Base-by-base conservation (phyloP, 2,888 invertebrate species). In the Xylota segnis region DNA sequence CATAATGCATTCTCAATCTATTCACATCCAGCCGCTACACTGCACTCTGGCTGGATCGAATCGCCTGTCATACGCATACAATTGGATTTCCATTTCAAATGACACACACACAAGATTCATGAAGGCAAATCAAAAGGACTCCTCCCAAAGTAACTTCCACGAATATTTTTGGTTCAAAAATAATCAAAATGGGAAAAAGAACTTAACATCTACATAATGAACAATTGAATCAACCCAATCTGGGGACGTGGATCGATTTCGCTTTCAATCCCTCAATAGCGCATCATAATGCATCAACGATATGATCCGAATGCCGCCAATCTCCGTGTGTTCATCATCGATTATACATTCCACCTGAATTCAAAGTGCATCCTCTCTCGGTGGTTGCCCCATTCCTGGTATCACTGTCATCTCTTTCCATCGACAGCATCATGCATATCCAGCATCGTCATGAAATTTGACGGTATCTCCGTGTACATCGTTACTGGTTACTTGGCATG, bases 61-160 rank as follows among this genome's bases (percentile, higher is more conserved):
- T 72, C 61, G 65, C 47, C 74, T 79, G 83, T 74, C 83, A 79
- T 47, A 68, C 63, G 50, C 83, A 74, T 37, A 79, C 83, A 83
- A 83, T 83, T 70, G 74, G 63, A 83, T 83, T 83, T 83, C 83
- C 78, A 83, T 83, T 74, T 68, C 61, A 66, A 83, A 83, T 83
- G 83, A 83, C 83, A 83, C 61, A 23, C 23, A 23, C 23, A 23
- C n/a, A n/a, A n/a, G 43, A 71, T 29, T 58, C 40, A 34, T 56
- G 65, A 43, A 52, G 63, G 29, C 61, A 65, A 56, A 43, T 54
- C 59, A 72, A 68, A 71, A n/a, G 9, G 12, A 66, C 50, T 40
- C 43, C 43, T 59, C 32, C 12, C 63, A 61, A 68, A 66, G 75
- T 68, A 61, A 81, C 65, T 74, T 74, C 66, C 76, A 68, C 29